These are phyloP conservation scores for Semotilus atromaculatus DNA, from an alignment of 2,797 vertebrate species.

Conservation along the genomic window DNA sequence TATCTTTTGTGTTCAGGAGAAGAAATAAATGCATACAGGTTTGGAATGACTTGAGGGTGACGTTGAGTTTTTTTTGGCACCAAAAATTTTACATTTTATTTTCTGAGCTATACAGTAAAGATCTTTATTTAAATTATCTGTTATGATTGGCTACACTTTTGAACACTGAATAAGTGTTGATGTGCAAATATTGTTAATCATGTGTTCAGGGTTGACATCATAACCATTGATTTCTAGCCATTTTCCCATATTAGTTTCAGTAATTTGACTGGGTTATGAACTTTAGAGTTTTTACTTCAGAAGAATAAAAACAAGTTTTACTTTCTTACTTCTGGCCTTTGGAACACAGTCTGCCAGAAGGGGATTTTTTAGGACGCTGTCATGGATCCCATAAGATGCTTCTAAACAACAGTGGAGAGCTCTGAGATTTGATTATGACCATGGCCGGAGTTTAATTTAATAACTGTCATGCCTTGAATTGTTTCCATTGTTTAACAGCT, in stretches of 20 bases:
- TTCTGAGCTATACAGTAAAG: background rate
- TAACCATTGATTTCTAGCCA: background rate
- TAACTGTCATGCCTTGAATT: conserved; percentile 13
- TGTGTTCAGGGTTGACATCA: background rate
- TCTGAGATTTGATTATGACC: conserved; percentile 18
- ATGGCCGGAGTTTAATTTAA: conserved; percentile 6
- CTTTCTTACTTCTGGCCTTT: background rate
- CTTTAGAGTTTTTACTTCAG: background rate
- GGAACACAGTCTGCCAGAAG: background rate
- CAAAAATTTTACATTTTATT: background rate
- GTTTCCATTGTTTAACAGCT: conserved; percentile 18
- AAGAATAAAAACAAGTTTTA: background rate
- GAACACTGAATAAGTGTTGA: background rate
- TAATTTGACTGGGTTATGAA: conserved; percentile 8
- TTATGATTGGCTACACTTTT: background rate
- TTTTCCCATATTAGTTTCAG: background rate
- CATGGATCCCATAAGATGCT: background rate
- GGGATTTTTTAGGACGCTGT: background rate
- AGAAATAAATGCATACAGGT: background rate
- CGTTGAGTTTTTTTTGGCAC: background rate
- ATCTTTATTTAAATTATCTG: background rate
- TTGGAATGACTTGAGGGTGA: background rate
- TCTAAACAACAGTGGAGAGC: conserved; percentile 20
- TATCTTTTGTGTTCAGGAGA: background rate
- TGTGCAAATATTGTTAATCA: background rate